Percentiles rank a stretch among this genome's conserved stretches.
phyloP scores from a whole-genome alignment of 1,140 invertebrate species.

The Trinorchestia longiramus region DNA sequence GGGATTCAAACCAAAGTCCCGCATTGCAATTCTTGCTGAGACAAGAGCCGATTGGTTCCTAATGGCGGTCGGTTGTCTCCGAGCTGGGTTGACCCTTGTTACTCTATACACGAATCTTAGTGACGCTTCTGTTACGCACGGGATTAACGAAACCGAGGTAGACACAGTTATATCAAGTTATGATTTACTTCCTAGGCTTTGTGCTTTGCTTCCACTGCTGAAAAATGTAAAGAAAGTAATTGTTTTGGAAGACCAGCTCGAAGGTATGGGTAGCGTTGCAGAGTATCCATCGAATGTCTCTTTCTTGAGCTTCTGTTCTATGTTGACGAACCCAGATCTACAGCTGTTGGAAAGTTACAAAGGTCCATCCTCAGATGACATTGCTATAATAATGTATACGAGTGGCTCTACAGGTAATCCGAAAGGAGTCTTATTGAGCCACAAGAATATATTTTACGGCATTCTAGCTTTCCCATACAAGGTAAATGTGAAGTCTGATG shows the following conservation, averaged over 20 bases:
- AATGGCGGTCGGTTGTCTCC: constrained; percentile 71
- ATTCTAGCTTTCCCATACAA: constrained; percentile 63
- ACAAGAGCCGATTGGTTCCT: constrained; percentile 73
- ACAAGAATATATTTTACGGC: constrained; percentile 63
- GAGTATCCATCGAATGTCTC: constrained; percentile 52
- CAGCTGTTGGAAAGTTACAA: constrained; percentile 31
- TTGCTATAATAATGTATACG: constrained; percentile 73
- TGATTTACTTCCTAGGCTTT: constrained; percentile 65
- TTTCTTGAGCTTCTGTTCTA: constrained; percentile 57
- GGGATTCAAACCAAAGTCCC: constrained; percentile 69
- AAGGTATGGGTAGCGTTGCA: constrained; percentile 59
- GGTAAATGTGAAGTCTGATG: constrained; percentile 67
- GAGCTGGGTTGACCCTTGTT: constrained; percentile 64
- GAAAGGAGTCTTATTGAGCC: constrained; percentile 73
- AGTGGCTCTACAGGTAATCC: constrained; percentile 76
- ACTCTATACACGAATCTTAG: constrained; percentile 67
- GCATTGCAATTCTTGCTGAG: constrained; percentile 72
- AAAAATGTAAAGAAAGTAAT: constrained; percentile 62
- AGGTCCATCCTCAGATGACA: constrained; percentile 59
- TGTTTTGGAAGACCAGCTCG: constrained; percentile 66
- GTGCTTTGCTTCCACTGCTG: constrained; percentile 59
- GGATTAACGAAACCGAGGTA: constrained; percentile 66
- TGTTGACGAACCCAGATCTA: constrained; percentile 15
- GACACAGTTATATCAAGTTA: constrained; percentile 63
- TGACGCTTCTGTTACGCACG: constrained; percentile 63